Conservation (phyloP, 2,113 vertebrate genomes). For the Ophthalmotilapia sp. region DNA sequence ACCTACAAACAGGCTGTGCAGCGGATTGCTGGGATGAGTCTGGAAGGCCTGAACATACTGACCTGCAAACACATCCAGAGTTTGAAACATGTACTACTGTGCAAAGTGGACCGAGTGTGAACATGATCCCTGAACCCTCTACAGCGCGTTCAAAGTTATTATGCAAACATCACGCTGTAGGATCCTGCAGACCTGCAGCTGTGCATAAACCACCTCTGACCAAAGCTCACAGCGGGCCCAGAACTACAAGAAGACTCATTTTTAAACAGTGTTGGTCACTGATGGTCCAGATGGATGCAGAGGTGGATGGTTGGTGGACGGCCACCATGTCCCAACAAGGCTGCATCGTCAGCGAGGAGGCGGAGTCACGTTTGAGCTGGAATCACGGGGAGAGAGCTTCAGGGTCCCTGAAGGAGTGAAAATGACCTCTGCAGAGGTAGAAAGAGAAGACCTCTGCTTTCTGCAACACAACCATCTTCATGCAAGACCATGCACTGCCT, state of each 20-base stretch:
- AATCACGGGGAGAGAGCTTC: too few species aligned
- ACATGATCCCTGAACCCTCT: too few species aligned
- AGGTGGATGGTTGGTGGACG: background rate
- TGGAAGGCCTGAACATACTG: slow-evolving; percentile 94
- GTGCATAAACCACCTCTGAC: background rate
- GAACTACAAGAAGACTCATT: background rate
- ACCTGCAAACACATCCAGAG: slow-evolving; percentile 63
- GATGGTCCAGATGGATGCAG: background rate
- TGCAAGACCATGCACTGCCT: accelerated
- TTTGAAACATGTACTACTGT: background rate
- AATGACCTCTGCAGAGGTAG: too few species aligned
- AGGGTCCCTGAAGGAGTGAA: too few species aligned
- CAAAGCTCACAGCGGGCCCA: background rate
- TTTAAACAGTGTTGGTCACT: accelerated
- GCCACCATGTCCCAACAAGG: accelerated
- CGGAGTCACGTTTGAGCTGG: too few species aligned
- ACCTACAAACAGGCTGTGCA: slow-evolving; percentile 87
- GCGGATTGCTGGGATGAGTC: slow-evolving; percentile 75
- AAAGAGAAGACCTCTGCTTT: too few species aligned
- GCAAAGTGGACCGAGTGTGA: background rate
- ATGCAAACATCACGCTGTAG: background rate
- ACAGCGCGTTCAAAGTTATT: accelerated
- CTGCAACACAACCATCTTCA: too few species aligned
- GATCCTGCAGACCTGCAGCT: background rate
- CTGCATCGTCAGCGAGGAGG: too few species aligned